phyloP scores from a whole-genome alignment of 2,888 invertebrate species.

The Apamea epomidion region DNA sequence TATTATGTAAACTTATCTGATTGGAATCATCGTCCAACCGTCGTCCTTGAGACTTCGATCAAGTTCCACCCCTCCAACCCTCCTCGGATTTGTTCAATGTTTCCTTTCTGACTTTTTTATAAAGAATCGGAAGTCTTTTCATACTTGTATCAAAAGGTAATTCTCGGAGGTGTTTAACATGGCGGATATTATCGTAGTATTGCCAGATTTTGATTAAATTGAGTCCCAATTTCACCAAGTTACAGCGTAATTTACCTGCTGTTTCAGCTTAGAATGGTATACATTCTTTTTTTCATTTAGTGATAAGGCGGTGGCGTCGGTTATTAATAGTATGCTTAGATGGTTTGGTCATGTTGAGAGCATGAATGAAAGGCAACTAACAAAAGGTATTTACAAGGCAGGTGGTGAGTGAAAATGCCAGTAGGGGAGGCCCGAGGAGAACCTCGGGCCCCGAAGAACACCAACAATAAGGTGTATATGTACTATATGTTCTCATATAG shows the following conservation, averaged over 20 bases:
- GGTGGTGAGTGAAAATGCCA: too few relatives aligned
- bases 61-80: constrained; percentile 29
- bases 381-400: too few relatives aligned
- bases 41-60: constrained; percentile 12
- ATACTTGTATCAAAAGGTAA: constrained; percentile 27
- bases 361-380: too few relatives aligned
- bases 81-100: constrained; percentile 26
- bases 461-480: too few relatives aligned
- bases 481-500: too few relatives aligned
- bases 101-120: constrained; percentile 28
- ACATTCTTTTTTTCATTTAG: constrained; percentile 1
- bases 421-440: too few relatives aligned
- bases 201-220: constrained; percentile 13
- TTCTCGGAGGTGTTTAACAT: constrained; percentile 18
- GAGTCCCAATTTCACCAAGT: background rate
- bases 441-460: too few relatives aligned
- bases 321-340: too few relatives aligned
- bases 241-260: background rate
- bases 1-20: constrained; percentile 24
- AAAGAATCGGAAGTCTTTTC: constrained; percentile 24
- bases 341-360: too few relatives aligned
- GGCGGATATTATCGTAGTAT: constrained; percentile 15
- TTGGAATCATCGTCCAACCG: constrained; percentile 16
- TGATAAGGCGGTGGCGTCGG: too few relatives aligned
- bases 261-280: background rate